phyloP scores from a whole-genome alignment of 2,797 vertebrate species.

The Thripadectes ignobilis region DNA sequence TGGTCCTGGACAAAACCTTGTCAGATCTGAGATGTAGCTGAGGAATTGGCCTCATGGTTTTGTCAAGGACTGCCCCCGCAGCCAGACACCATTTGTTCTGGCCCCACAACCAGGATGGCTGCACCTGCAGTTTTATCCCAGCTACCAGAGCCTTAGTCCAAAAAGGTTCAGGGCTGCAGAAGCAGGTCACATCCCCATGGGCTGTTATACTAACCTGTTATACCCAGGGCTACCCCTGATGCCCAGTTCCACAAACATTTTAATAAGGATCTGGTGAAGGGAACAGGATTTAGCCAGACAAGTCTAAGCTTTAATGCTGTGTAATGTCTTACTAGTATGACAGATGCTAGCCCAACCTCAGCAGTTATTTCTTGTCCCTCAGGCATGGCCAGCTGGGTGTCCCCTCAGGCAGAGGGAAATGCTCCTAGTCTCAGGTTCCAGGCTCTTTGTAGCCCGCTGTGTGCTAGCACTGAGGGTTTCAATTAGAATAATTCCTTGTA shows the following conservation, averaged over 20 bases:
- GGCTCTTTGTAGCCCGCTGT: neutral
- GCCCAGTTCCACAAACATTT: neutral
- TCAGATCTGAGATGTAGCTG: accelerated
- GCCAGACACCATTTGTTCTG: neutral
- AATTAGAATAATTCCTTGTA: neutral
- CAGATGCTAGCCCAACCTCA: neutral
- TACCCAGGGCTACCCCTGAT: accelerated
- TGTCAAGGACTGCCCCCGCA: neutral
- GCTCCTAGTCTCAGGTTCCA: accelerated
- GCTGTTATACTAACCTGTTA: neutral
- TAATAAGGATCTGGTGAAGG: neutral
- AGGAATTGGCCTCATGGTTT: accelerated
- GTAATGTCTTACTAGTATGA: accelerated
- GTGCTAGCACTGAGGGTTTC: accelerated
- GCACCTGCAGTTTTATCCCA: too few relatives aligned
- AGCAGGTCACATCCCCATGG: accelerated
- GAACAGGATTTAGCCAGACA: neutral
- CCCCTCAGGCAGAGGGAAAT: neutral
- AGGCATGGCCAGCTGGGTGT: neutral
- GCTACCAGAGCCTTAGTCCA: neutral
- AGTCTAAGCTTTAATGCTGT: neutral
- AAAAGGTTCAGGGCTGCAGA: accelerated
- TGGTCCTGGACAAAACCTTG: neutral
- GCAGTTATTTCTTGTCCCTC: neutral
- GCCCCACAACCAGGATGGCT: accelerated